Base-by-base conservation (phyloP, 2,797 vertebrate genomes). In the Manis pentadactyla region DNA sequence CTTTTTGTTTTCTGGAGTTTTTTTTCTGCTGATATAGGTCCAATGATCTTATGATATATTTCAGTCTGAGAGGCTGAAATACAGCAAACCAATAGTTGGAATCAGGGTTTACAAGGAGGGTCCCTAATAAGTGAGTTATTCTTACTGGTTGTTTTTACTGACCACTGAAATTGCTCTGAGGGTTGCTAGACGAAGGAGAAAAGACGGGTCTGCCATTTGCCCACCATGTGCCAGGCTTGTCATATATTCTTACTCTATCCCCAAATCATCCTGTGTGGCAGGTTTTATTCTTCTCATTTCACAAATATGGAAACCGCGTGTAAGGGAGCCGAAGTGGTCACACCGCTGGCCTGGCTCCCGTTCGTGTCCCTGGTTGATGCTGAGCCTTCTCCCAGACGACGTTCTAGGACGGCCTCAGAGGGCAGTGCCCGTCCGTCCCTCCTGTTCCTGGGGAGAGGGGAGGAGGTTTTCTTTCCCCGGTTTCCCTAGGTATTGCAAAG, bases 311-410 rank as follows among this genome's bases (percentile, higher is more conserved):
- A 63, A 55, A 31, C 61, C 1, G 17, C 68, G 42, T 25, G 77
- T 53, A 5, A 3, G 39, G n/a, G 1, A 5, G 29, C 8, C 7
- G 9, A 2, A 0, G 34, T 5, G n/a, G 53, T 59, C 6, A 4
- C 4, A 11, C 1, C 0, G 7, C 12, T 14, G 5, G 19, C 23
- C 21, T 7, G 3, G 25, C 34, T n/a, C n/a, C 51, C 8, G 1
- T 15, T 15, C 21, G 3, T 27, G 46, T 12, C 61, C 27, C 0
- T 37, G 0, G 2, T 7, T 7, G 25, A 27, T 49, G 37, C 69
- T 2, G 7, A 17, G 29, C 4, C 7, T 21, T 57, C 34, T 21
- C 1, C 0, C 0, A 10, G 23, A 34, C 27, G 39, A 1, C 5
- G 8, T 15, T 46, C 68, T 53, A 23, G 29, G 23, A 0, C 10